Evolutionary conservation across 2,113 vertebrate species (phyloP), one percentile per base, ranked within the genome.

Genomic region (Sinocyclocheilus rhinocerous): DNA sequence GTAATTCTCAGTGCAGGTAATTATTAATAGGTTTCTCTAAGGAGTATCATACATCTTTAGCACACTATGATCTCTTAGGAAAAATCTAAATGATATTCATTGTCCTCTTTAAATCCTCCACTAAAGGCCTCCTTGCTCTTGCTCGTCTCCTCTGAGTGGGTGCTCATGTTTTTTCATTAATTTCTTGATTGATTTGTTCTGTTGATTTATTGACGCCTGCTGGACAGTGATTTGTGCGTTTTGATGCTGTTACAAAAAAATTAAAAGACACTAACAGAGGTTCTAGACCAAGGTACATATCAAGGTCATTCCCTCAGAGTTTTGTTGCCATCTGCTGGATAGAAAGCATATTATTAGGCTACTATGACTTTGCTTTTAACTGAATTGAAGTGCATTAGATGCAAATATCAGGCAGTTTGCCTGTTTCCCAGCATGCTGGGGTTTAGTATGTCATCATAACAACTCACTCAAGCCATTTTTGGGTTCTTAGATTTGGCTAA

Each of bases 1-100:
- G 7, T 73, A 84, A 80, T 80, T 70, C 57, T 20, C 81, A 67
- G 52, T n/a, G 52, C 48, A 13, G 33, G 24, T 15, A 8, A 52
- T 79, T 88, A 86, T 88, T 2, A 24, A 90, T 92, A 93, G 93
- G 90, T 83, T 24, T 87, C 92, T 91, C 93, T 92, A 90, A 93
- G 92, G 94, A 92, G 90, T 87, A 86, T 79, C 87, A 87, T 80
- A 84, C 10, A 48, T 48, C 45, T 92, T 91, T 89, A 89, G 88
- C 88, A 89, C 85, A 59, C 33, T 77, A 69, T 83, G 70, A 75
- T 77, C 83, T 89, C 80, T 16, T 33, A 29, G 89, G 83, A 55
- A 67, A 81, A 77, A 85, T 1, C 50, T 86, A 59, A 83, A 83
- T 63, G 67, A 88, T 59, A 50, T 2, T 18, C 9, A 15, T 22